Evolutionary conservation across 2,888 invertebrate species (phyloP).

Genomic region (Pterostichus madidus): DNA sequence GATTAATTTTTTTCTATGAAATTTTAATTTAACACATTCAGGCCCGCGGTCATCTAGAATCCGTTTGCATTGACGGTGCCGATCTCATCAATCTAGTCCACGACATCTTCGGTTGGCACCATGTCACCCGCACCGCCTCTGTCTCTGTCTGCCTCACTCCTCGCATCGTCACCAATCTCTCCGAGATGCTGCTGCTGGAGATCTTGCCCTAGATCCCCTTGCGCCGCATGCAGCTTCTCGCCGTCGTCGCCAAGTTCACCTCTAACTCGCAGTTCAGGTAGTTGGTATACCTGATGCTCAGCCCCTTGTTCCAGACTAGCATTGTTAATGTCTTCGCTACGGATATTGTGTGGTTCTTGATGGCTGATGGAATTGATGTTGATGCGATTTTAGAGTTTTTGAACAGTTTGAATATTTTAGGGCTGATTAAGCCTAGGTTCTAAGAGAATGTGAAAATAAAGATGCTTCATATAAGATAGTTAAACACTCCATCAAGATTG

Average conservation of each 20-base stretch:
- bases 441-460: no score
- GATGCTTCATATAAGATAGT: no score
- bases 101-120: constrained; percentile 18
- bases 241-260: constrained; percentile 12
- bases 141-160: no score
- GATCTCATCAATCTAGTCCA: constrained; percentile 25
- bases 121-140: background rate
- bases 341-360: background rate
- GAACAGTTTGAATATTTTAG: background rate
- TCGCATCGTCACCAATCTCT: background rate
- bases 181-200: background rate
- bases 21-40: background rate
- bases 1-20: no score
- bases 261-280: constrained; percentile 15
- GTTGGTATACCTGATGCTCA: background rate
- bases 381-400: constrained; percentile 14
- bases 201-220: constrained; percentile 10
- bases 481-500: no score
- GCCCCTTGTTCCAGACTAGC: background rate
- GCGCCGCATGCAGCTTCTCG: constrained; percentile 17
- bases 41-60: background rate
- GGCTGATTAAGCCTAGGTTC: background rate
- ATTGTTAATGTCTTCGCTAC: background rate
- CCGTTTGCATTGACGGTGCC: background rate
- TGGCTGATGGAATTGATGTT: constrained; percentile 41